A percentile compares a stretch with the other conserved stretches of the same genome.
phyloP scores from a whole-genome alignment of 2,888 invertebrate genomes.

The Drosophila prolongata region DNA sequence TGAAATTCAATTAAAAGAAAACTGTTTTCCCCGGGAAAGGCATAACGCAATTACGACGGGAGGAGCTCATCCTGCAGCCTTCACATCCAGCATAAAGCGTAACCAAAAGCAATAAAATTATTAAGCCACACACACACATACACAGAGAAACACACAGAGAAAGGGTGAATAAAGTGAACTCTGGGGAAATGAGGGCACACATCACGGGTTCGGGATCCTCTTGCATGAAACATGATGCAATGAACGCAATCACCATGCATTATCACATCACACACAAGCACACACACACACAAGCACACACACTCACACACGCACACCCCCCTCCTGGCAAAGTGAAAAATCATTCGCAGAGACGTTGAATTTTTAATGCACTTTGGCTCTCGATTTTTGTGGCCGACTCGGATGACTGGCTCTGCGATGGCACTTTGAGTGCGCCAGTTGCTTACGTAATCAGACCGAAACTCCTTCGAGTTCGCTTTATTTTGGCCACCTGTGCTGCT shows the following conservation, averaged over 20 bases:
- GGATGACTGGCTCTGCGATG: conserved; percentile 22
- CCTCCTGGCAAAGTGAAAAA: conserved; percentile 44
- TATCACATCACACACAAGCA: conserved; percentile 24
- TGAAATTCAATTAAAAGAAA: conserved; percentile 69
- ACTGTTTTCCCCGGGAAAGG: conserved; percentile 48
- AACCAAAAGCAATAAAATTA: conserved; percentile 67
- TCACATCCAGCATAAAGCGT: conserved; percentile 27
- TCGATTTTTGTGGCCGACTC: conserved; percentile 48
- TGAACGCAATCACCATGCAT: conserved; percentile 46
- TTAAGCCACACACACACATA: conserved; percentile 40
- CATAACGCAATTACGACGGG: conserved; percentile 65
- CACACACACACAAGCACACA: not conserved
- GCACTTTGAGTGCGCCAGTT: conserved; percentile 27
- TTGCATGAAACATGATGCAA: conserved; percentile 61
- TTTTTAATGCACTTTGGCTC: conserved; percentile 67
- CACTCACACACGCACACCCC: not conserved
- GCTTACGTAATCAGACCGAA: conserved; percentile 30
- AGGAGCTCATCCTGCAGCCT: not conserved
- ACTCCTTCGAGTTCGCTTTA: not conserved
- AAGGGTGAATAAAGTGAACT: conserved; percentile 62
- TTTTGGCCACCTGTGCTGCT: conserved; percentile 9
- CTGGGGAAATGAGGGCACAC: conserved; percentile 58
- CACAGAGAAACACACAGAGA: not conserved
- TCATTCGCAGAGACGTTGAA: conserved; percentile 54
- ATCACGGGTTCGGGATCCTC: conserved; percentile 26